Evolutionary conservation across 2,113 vertebrate species (phyloP).

Genomic region (Stomatorhinus ivindoensis): DNA sequence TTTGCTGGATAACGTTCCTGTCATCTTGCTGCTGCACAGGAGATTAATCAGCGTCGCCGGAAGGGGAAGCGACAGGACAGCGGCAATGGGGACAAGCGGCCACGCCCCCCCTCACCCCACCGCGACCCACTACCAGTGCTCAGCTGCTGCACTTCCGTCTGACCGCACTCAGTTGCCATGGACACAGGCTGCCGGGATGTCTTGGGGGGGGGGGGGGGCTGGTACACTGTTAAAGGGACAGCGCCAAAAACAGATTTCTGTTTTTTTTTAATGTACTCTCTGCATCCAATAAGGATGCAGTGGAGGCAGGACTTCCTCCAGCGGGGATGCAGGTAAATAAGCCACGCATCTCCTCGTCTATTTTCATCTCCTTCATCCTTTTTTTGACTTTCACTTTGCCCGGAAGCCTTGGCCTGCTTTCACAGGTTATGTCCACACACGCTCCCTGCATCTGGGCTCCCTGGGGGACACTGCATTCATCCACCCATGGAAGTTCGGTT

Average conservation of each 20-base stretch:
- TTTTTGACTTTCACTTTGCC: background rate
- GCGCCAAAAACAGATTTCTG: background rate
- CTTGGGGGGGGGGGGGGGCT: background rate
- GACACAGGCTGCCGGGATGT: conserved; percentile 4
- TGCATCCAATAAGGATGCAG: background rate
- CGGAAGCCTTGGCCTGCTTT: background rate
- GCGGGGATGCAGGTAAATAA: background rate
- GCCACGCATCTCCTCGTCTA: background rate
- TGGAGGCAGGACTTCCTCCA: background rate
- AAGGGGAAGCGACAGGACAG: background rate
- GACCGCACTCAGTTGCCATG: conserved; percentile 21
- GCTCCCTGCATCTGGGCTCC: background rate
- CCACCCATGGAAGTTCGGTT: background rate
- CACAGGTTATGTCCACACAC: background rate
- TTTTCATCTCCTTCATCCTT: background rate
- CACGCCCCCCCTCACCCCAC: background rate
- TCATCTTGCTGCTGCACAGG: background rate
- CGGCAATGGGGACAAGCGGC: background rate
- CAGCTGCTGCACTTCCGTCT: conserved; percentile 13
- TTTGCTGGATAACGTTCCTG: background rate
- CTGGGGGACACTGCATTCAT: background rate
- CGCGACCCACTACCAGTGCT: background rate
- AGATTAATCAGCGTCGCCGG: background rate
- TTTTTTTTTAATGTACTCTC: background rate
- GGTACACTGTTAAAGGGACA: background rate